Conservation (phyloP, 2,797 vertebrate species). For the Linurgus olivaceus region DNA sequence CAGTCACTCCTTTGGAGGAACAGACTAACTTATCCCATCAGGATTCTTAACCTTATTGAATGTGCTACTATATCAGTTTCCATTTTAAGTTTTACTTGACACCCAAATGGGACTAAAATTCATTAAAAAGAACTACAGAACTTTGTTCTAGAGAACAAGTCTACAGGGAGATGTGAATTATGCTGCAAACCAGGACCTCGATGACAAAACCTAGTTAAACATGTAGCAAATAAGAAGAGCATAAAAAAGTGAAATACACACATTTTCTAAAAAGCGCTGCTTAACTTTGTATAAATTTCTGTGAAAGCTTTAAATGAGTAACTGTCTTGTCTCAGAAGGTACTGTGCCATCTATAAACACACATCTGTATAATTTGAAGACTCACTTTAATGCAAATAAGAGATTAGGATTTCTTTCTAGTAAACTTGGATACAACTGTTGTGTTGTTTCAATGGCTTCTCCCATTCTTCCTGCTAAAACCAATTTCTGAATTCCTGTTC, state of each 20-base stretch:
- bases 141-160: not conserved
- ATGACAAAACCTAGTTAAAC: slow-evolving; percentile 46
- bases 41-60: not conserved
- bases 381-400: slow-evolving; percentile 86
- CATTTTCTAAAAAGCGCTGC: slow-evolving; percentile 47
- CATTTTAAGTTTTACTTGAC: not conserved
- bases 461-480: slow-evolving; percentile 98
- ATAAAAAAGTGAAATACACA: slow-evolving; percentile 51
- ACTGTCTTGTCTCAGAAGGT: slow-evolving; percentile 57
- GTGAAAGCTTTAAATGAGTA: slow-evolving; percentile 60
- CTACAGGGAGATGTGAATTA: slow-evolving; percentile 24
- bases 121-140: not conserved
- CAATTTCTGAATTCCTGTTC: slow-evolving; percentile 99
- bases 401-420: slow-evolving; percentile 87
- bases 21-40: not conserved
- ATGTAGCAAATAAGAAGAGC: slow-evolving; percentile 36
- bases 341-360: slow-evolving; percentile 65
- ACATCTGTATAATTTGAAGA: slow-evolving; percentile 68
- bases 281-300: slow-evolving; percentile 45
- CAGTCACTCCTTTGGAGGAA: not conserved
- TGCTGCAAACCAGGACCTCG: slow-evolving; percentile 32
- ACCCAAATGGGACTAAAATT: not conserved
- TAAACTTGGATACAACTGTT: slow-evolving; percentile 95
- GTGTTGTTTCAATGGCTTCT: slow-evolving; percentile 98
- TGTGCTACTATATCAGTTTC: not conserved